Evolutionary conservation across 2,113 vertebrate genomes (phyloP).

Genomic region (Tachysurus vachellii): DNA sequence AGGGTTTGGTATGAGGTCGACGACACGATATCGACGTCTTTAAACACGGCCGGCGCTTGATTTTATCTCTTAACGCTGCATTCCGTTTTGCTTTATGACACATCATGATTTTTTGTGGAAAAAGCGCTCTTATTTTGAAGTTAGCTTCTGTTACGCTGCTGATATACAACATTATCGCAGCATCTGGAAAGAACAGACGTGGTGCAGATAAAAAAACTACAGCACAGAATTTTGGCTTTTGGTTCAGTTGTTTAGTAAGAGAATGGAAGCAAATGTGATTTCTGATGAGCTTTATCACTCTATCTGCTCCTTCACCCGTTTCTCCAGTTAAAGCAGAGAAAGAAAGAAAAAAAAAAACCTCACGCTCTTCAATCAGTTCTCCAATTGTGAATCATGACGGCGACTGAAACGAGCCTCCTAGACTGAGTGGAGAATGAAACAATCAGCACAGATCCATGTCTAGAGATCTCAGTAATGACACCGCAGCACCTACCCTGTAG

Average conservation of each 20-base stretch:
- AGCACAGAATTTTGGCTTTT: neutral
- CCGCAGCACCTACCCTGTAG: neutral
- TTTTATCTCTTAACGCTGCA: neutral
- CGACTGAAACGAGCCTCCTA: conserved; percentile 45
- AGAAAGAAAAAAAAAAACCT: conserved; percentile 5
- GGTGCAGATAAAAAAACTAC: neutral
- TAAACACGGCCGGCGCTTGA: neutral
- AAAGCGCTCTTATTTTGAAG: neutral
- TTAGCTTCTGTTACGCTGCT: neutral
- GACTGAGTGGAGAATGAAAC: conserved; percentile 35
- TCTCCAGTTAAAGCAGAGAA: neutral
- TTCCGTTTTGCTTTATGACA: neutral
- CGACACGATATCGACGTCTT: neutral
- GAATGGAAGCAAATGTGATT: neutral
- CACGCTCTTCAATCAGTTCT: conserved; percentile 38
- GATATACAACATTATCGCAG: neutral
- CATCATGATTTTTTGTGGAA: neutral
- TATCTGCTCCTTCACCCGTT: neutral
- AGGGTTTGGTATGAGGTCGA: neutral
- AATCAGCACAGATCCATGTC: conserved; percentile 51
- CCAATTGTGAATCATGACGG: conserved; percentile 25
- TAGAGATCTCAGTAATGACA: conserved; percentile 19
- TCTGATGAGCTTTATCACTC: neutral
- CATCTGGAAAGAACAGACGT: neutral
- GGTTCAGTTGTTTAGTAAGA: neutral